Conservation (phyloP, 2,888 invertebrate species). For the Formica aserva region DNA sequence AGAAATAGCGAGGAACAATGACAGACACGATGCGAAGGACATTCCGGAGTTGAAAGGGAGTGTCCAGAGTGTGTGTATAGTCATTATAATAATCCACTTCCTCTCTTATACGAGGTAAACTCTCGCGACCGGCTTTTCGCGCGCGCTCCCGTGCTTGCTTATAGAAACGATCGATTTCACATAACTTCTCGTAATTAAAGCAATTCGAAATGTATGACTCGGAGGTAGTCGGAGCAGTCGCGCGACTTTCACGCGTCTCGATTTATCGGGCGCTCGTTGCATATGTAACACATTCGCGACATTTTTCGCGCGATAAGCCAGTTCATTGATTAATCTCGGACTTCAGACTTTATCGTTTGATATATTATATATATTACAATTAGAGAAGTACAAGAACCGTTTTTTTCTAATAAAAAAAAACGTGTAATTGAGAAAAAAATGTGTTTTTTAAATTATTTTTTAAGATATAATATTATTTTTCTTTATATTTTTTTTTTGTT, state of each 20-base stretch:
- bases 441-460: too few relatives aligned
- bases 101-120: slow-evolving; percentile 26
- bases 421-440: too few relatives aligned
- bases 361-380: neutral
- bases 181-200: slow-evolving; percentile 58
- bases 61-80: slow-evolving; percentile 6
- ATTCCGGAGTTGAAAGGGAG: slow-evolving; percentile 39
- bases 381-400: too few relatives aligned
- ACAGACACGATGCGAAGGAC: slow-evolving; percentile 34
- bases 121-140: slow-evolving; percentile 13
- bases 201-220: slow-evolving; percentile 50
- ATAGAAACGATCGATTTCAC: slow-evolving; percentile 38
- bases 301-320: slow-evolving; percentile 19
- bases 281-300: slow-evolving; percentile 22
- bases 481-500: too few relatives aligned
- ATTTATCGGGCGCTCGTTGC: slow-evolving; percentile 23
- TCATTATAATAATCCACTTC: slow-evolving; percentile 39
- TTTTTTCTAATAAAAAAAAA: too few relatives aligned
- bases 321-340: neutral
- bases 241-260: slow-evolving; percentile 61
- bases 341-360: neutral
- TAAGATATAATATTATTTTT: too few relatives aligned
- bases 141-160: slow-evolving; percentile 17
- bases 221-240: slow-evolving; percentile 24
- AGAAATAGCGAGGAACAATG: slow-evolving; percentile 36